Evolutionary conservation across 2,888 invertebrate genomes (phyloP).

Genomic region (Stegana nigrithorax): DNA sequence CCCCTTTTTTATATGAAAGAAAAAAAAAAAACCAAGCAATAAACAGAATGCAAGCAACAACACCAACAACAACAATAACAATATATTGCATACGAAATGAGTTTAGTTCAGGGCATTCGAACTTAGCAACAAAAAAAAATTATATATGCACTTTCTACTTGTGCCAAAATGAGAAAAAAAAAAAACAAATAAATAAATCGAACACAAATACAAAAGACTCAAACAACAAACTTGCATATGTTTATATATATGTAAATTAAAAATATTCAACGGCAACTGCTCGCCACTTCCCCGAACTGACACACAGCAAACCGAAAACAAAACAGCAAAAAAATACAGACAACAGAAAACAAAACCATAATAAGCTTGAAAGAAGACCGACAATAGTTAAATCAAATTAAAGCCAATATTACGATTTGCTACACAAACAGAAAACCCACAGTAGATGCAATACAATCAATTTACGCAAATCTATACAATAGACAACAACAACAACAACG

Average conservation of each 20-base stretch:
- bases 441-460: slow-evolving; percentile 18
- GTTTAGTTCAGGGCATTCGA: too few relatives aligned
- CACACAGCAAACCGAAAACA: background rate
- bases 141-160: too few relatives aligned
- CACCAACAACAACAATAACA: background rate
- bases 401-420: slow-evolving; percentile 35
- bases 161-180: too few relatives aligned
- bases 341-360: too few relatives aligned
- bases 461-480: background rate
- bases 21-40: background rate
- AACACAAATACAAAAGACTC: slow-evolving; percentile 58
- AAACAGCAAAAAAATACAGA: too few relatives aligned
- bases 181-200: too few relatives aligned
- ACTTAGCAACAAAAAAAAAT: too few relatives aligned
- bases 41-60: background rate
- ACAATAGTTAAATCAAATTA: slow-evolving; percentile 9
- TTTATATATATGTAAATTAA: background rate
- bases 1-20: slow-evolving; percentile 2
- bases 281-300: background rate
- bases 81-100: background rate
- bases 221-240: slow-evolving; percentile 57
- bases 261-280: background rate
- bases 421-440: slow-evolving; percentile 33
- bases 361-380: too few relatives aligned
- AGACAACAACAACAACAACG: too few relatives aligned